Conservation (phyloP, 2,888 invertebrate species). For the Cantharis lateralis region DNA sequence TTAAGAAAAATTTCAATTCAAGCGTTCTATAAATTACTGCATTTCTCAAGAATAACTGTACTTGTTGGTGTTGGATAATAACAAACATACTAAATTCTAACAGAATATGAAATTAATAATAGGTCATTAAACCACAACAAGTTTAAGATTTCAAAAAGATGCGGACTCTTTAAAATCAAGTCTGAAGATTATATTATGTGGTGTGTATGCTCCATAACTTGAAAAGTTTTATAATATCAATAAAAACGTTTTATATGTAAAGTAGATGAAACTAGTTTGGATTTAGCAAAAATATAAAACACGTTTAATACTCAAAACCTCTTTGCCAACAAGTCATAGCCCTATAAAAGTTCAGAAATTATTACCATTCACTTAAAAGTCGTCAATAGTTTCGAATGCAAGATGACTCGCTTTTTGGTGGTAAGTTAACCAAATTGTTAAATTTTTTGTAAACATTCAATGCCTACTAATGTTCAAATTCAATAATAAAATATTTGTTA, state of each 20-base stretch:
- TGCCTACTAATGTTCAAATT: neutral
- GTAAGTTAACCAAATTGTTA: neutral
- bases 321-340: neutral
- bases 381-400: neutral
- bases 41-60: neutral
- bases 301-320: neutral
- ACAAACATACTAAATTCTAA: neutral
- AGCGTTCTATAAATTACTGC: neutral
- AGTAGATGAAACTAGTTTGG: slow-evolving; percentile 1
- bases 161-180: neutral
- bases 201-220: neutral
- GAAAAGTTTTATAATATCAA: neutral
- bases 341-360: neutral
- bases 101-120: neutral
- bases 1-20: neutral
- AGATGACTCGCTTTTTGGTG: neutral
- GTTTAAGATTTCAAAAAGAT: neutral
- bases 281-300: neutral
- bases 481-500: neutral
- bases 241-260: neutral
- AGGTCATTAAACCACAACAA: slow-evolving; percentile 1
- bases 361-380: neutral
- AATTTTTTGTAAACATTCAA: neutral
- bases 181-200: neutral
- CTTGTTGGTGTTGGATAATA: neutral